Percentiles rank a stretch among this genome's conserved stretches.
Evolutionary conservation across 2,888 invertebrate genomes (phyloP).

Genomic region (Synanthedon formicaeformis): DNA sequence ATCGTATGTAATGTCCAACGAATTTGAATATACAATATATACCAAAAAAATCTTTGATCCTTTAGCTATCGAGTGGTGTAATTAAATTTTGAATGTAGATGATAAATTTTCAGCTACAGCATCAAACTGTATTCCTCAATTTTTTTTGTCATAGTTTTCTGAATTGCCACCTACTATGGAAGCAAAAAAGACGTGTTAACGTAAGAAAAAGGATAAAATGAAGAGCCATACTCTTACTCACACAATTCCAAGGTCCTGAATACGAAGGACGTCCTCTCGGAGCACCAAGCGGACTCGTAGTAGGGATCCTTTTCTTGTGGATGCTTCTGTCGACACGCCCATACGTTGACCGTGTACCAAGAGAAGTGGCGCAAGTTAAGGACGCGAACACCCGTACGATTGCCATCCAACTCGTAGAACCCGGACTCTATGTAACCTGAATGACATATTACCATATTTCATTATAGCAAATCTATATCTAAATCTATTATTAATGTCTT

Average conservation of each 20-base stretch:
- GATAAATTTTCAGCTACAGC: no score
- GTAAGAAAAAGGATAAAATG: background rate
- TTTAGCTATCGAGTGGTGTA: no score
- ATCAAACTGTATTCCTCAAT: no score
- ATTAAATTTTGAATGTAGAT: no score
- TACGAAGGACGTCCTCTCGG: slow-evolving; percentile 40
- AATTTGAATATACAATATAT: no score
- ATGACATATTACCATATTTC: no score
- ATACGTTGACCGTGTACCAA: slow-evolving; percentile 79
- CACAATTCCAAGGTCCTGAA: slow-evolving; percentile 47
- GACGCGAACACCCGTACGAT: slow-evolving; percentile 31
- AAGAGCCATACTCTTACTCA: slow-evolving; percentile 14
- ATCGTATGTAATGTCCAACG: no score
- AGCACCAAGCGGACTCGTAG: slow-evolving; percentile 61
- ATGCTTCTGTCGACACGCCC: slow-evolving; percentile 80
- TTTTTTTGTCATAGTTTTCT: background rate
- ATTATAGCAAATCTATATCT: no score
- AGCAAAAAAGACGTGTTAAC: no score
- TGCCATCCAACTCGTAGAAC: slow-evolving; percentile 66
- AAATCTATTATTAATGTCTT: no score
- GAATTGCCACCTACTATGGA: background rate
- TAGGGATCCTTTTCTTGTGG: slow-evolving; percentile 58
- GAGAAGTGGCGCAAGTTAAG: slow-evolving; percentile 79
- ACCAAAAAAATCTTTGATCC: no score
- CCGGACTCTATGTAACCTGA: slow-evolving; percentile 42